A percentile compares a stretch with the other conserved stretches of the same genome.
phyloP scores from a whole-genome alignment of 2,113 vertebrate genomes.

The Cololabis saira region DNA sequence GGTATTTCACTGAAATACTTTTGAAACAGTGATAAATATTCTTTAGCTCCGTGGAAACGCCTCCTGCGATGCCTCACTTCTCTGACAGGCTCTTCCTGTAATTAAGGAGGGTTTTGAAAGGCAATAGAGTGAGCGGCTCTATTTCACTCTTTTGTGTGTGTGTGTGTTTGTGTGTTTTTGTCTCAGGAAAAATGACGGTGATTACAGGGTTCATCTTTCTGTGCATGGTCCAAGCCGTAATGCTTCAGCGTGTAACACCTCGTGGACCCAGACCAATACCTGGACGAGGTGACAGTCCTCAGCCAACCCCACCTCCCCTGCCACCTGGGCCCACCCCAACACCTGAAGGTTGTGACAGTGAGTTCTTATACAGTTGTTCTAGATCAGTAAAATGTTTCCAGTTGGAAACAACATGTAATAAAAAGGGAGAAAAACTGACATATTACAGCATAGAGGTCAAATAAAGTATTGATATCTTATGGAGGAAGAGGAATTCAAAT shows the following conservation, averaged over 20 bases:
- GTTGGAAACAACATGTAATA: no score
- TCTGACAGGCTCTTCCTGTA: conserved; percentile 67
- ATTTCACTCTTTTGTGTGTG: no score
- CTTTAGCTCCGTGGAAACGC: conserved; percentile 25
- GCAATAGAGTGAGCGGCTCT: neutral
- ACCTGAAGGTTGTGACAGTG: conserved; percentile 57
- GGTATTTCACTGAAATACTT: conserved; percentile 34
- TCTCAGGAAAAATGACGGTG: conserved; percentile 44
- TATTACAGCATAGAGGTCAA: neutral
- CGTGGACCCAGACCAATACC: conserved; percentile 59
- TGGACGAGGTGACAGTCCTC: conserved; percentile 46
- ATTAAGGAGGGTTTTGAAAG: neutral
- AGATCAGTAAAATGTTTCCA: neutral
- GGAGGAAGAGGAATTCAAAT: no score
- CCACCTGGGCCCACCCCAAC: neutral
- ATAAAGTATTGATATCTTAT: neutral
- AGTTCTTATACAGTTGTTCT: conserved; percentile 38
- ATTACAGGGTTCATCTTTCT: conserved; percentile 58
- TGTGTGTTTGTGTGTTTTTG: conserved; percentile 16
- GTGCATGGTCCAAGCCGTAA: conserved; percentile 49
- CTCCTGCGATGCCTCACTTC: conserved; percentile 57
- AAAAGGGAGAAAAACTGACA: neutral
- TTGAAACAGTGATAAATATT: conserved; percentile 64
- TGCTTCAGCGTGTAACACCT: conserved; percentile 8
- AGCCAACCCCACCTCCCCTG: neutral